Conservation (phyloP, 2,888 invertebrate genomes). For the Yponomeuta malinellus region DNA sequence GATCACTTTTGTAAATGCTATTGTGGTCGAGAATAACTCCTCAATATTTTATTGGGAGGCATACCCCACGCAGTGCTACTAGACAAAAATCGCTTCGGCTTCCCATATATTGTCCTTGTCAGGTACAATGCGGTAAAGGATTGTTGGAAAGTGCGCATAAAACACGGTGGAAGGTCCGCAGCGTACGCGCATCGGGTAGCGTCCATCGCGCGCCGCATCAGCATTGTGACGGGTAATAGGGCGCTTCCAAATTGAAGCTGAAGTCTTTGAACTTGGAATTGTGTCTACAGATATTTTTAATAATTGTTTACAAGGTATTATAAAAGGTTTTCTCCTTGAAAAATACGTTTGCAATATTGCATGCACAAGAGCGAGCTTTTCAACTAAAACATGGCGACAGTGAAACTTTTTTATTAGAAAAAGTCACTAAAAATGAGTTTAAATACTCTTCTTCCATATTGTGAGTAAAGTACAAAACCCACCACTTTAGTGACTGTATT, state of each 20-base stretch:
- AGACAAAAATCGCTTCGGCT: constrained; percentile 68
- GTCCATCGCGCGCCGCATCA: constrained; percentile 49
- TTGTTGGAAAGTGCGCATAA: constrained; percentile 65
- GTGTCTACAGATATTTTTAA: not conserved
- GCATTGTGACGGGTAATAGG: constrained; percentile 35
- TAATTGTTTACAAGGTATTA: too few relatives aligned
- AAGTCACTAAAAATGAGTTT: too few relatives aligned
- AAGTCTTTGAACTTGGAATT: not conserved
- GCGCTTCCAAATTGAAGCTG: not conserved
- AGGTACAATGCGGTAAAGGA: constrained; percentile 59
- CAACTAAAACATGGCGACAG: too few relatives aligned
- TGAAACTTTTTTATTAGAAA: too few relatives aligned
- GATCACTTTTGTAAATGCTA: constrained; percentile 24
- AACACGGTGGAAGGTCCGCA: constrained; percentile 39
- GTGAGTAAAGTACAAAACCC: too few relatives aligned
- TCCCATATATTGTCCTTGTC: constrained; percentile 64
- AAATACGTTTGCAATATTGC: too few relatives aligned
- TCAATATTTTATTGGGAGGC: constrained; percentile 38
- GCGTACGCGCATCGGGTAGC: constrained; percentile 50
- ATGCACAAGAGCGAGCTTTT: too few relatives aligned
- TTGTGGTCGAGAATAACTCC: constrained; percentile 21
- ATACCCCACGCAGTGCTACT: constrained; percentile 62
- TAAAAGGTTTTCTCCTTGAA: too few relatives aligned
- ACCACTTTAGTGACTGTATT: too few relatives aligned
- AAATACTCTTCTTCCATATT: too few relatives aligned